These are phyloP conservation scores for Cephalopachus bancanus DNA, from an alignment of 2,797 vertebrate genomes.

Conservation along the genomic window DNA sequence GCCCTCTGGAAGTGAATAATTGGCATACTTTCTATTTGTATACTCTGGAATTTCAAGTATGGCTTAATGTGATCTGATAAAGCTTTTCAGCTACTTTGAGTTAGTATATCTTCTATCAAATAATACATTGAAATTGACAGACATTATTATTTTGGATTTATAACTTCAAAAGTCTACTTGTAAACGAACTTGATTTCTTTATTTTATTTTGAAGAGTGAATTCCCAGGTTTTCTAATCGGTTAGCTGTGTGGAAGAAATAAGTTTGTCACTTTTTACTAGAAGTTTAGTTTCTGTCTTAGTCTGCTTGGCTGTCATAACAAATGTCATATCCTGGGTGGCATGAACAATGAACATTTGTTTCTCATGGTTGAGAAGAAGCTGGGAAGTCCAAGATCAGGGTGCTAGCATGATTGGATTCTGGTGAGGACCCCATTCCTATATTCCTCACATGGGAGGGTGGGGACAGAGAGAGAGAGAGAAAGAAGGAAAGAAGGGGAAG, in stretches of 20 bases:
- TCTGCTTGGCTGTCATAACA: not conserved
- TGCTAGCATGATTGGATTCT: not conserved
- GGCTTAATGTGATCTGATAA: not conserved
- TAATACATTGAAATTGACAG: constrained; percentile 19
- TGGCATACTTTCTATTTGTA: not conserved
- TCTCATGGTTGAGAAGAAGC: not conserved
- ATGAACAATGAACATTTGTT: not conserved
- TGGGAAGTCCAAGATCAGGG: not conserved
- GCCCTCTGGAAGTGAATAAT: constrained; percentile 55
- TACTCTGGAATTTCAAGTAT: not conserved
- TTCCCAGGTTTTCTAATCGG: constrained; percentile 7
- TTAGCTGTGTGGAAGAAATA: constrained; percentile 18
- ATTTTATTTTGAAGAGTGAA: constrained; percentile 62
- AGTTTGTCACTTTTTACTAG: constrained; percentile 4
- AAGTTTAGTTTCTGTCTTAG: not conserved
- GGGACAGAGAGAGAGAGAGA: not conserved
- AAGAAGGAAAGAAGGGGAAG: not conserved
- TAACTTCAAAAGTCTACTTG: constrained; percentile 19
- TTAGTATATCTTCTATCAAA: not conserved
- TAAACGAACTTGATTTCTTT: constrained; percentile 18
- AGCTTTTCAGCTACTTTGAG: not conserved
- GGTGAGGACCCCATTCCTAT: not conserved
- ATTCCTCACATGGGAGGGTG: not conserved
- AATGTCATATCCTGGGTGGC: not conserved
- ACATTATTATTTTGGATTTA: constrained; percentile 57